Conservation (phyloP, 2,888 invertebrate genomes). For the Gymnocheta viridis region DNA sequence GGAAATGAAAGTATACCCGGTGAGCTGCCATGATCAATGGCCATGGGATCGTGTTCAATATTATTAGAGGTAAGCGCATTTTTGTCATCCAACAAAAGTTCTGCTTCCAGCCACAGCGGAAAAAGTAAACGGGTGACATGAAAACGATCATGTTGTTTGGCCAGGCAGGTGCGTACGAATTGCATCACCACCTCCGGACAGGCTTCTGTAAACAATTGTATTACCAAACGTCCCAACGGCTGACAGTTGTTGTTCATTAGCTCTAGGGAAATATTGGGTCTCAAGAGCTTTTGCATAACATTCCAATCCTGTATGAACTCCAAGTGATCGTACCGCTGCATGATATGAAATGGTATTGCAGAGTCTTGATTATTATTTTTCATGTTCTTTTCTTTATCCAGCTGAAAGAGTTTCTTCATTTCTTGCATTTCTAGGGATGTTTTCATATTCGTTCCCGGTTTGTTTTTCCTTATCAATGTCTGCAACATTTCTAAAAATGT, state of each 20-base stretch:
- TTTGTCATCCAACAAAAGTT: constrained; percentile 72
- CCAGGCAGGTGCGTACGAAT: constrained; percentile 76
- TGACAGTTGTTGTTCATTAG: constrained; percentile 72
- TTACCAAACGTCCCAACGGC: constrained; percentile 74
- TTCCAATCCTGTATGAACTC: constrained; percentile 72
- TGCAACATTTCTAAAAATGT: constrained; percentile 76
- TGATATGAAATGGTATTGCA: constrained; percentile 74
- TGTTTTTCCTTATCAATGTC: constrained; percentile 66
- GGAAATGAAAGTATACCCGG: constrained; percentile 78
- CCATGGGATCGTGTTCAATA: constrained; percentile 77
- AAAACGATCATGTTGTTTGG: constrained; percentile 64
- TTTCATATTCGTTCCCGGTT: constrained; percentile 71
- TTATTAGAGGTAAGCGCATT: constrained; percentile 70
- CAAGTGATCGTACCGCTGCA: constrained; percentile 76
- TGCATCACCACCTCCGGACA: constrained; percentile 78
- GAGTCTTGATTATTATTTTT: constrained; percentile 3
- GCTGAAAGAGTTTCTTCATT: not conserved
- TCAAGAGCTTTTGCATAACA: constrained; percentile 74
- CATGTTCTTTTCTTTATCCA: not conserved
- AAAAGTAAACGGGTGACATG: constrained; percentile 75
- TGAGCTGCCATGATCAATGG: constrained; percentile 77
- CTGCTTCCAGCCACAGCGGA: constrained; percentile 78
- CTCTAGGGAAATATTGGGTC: constrained; percentile 78
- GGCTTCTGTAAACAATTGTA: constrained; percentile 79
- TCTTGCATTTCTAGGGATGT: constrained; percentile 23